phyloP scores from a whole-genome alignment of 2,797 vertebrate genomes.

The Glossophaga mutica region DNA sequence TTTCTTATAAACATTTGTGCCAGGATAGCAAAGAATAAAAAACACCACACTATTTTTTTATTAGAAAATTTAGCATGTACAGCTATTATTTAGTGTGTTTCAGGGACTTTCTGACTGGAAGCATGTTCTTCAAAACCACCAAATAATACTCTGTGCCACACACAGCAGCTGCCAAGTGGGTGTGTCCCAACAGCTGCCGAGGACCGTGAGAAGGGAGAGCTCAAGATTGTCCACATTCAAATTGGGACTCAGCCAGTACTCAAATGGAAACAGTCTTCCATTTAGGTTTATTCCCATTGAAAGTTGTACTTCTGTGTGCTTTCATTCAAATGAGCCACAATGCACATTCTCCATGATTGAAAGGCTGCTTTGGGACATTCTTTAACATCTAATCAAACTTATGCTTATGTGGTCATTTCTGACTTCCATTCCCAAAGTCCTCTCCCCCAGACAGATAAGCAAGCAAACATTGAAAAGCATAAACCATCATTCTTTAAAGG shows the following conservation, averaged over 20 bases:
- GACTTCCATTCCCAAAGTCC: not conserved
- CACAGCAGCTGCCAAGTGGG: not conserved
- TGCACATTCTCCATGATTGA: not conserved
- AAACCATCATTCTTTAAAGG: not conserved
- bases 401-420: constrained; percentile 10
- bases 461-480: not conserved
- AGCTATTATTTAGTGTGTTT: not conserved
- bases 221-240: not conserved
- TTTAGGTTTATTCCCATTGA: not conserved
- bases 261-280: not conserved
- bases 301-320: not conserved
- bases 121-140: not conserved
- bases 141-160: not conserved
- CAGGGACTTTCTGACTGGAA: not conserved
- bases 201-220: not conserved
- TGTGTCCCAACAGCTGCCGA: not conserved
- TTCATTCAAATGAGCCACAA: constrained; percentile 22
- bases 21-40: not conserved
- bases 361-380: not conserved
- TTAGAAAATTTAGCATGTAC: not conserved
- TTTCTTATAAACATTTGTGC: not conserved
- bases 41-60: not conserved
- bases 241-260: not conserved
- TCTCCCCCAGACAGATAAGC: not conserved
- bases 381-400: not conserved